Evolutionary conservation across 2,888 invertebrate species (phyloP), one percentile per base, ranked within the genome.

Genomic region (Ornithoptera priamus): DNA sequence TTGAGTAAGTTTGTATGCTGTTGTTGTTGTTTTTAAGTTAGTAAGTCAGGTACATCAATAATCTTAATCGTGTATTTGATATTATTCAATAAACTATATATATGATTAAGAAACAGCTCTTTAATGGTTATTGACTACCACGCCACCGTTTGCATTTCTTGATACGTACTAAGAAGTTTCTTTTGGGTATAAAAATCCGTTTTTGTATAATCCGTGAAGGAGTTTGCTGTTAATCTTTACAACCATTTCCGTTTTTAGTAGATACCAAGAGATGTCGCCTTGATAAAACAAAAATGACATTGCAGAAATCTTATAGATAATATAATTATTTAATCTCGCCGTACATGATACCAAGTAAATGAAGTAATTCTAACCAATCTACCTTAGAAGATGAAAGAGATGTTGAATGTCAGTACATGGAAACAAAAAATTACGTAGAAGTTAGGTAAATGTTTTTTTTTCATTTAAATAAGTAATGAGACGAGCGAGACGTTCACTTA

Each of bases 251-350:
- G 42, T 62, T 42, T 53, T n/a, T 1, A 30, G n/a, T 20, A 15
- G 1, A n/a, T 42, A 30, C n/a, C 63, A 6, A 58, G 8, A 68
- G 68, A 63, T 68, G 63, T 50, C 62, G 30, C 62, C 63, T 1
- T 68, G 20, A 58, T 58, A 30, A 62, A 62, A 30, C 30, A n/a
- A 36, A 46, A 8, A 24, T 17, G 15, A 1, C n/a, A n/a, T n/a
- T n/a, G 18, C 18, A 8, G 6, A n/a, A 5, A n/a, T n/a, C 0
- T 53, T 53, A 53, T 1, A 53, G 18, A 15, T 46, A 15, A 15
- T 15, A 4, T 46, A 46, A 15, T 15, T 46, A 46, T n/a, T 53
- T n/a, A 53, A 53, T 46, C 8, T 8, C 5, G 30, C 30, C 22
- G 22, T 22, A 22, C 22, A 22, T 30, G 30, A 30, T 22, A 30